Evolutionary conservation across 2,797 vertebrate species (phyloP), one percentile per base, ranked within the genome.

Genomic region (Rhincodon typus): DNA sequence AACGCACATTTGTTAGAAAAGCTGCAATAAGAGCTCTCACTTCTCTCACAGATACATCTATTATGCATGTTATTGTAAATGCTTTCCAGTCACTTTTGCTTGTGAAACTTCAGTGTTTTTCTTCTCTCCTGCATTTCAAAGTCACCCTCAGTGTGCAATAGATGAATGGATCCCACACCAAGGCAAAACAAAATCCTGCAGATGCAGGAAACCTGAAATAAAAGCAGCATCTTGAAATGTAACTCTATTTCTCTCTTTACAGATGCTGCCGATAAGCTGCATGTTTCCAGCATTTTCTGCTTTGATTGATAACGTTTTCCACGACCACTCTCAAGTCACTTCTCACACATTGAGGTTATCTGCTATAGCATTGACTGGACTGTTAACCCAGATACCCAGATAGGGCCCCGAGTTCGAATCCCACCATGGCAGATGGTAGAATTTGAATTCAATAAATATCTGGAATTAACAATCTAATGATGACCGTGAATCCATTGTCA

Each of bases 1-100:
- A 95, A n/a, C 21, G 30, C 17, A 62, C 88, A 91, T 91, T 91
- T 91, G 62, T 91, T n/a, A 66, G 13, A 77, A 77, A 95, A 74
- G 42, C 25, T 95, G 50, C 30, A 34, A 4, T 53, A 13, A 74
- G 67, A 53, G 46, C 46, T 74, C 70, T 42, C 70, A 12, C 27
- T 74, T 42, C 42, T 12, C 42, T 74, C 42, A 74, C 42, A 53
- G 27, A 19, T 17, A 34, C 70, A 95, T 95, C 38, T 95, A 77
- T 95, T 95, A 57, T 94, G 38, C 23, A 72, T 94, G 62, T n/a
- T 66, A 90, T 62, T 46, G 82, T 46, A 84, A 46, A 38, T 25
- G 82, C 17, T 69, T 23, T 42, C 62, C 19, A 42, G n/a, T 67
- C 66, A 69, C n/a, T 93, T 93, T 23, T 0, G 0, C 57, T 91